Conservation (phyloP, 53 echinoderm and acorn worm genomes). For the Mesocentrotus franciscanus region DNA sequence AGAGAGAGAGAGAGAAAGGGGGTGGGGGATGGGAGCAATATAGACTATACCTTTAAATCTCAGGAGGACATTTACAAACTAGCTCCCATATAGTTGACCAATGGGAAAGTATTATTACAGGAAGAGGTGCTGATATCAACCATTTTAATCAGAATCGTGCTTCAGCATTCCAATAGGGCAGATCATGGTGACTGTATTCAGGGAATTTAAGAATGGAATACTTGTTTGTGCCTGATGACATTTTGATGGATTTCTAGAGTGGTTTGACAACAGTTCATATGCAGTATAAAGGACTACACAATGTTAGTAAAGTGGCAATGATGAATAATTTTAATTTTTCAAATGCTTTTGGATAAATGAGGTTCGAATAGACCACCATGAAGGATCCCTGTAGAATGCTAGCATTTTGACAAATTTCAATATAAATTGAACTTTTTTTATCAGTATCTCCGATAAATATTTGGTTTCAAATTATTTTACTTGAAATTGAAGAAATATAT, state of each 20-base stretch:
- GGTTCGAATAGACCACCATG: neutral
- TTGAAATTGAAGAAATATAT: too few relatives aligned
- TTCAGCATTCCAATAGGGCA: neutral
- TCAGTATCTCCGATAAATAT: neutral
- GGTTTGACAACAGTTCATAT: neutral
- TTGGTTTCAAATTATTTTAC: neutral
- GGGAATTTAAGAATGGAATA: neutral
- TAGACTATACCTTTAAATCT: neutral
- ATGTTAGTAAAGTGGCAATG: too few relatives aligned
- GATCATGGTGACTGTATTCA: neutral
- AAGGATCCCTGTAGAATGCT: neutral
- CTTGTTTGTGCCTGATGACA: neutral
- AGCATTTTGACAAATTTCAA: neutral
- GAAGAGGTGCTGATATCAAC: neutral
- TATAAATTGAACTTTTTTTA: neutral
- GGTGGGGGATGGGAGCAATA: neutral
- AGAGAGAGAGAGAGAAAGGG: too few relatives aligned
- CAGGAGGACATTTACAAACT: neutral
- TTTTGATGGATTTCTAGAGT: neutral
- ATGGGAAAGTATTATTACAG: neutral
- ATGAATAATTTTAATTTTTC: too few relatives aligned
- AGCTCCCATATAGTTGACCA: neutral
- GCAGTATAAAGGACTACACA: neutral
- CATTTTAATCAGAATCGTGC: slow-evolving; percentile 7
- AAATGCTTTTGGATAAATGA: too few relatives aligned